Evolutionary conservation across 2,797 vertebrate species (phyloP).

Genomic region (Toxotes lorentzi): DNA sequence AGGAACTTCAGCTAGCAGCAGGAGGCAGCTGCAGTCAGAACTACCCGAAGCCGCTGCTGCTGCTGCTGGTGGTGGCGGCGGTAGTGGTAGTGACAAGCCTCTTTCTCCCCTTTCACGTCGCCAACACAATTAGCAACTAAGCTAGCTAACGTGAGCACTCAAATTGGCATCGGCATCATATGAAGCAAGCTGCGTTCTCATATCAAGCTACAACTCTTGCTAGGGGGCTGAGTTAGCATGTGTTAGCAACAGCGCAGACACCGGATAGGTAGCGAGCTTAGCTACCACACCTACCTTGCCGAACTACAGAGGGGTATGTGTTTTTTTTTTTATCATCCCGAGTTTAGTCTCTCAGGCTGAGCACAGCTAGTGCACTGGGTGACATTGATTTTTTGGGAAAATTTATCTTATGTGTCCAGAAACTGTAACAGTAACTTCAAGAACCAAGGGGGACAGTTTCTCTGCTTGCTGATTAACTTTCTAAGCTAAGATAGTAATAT

Average conservation of each 20-base stretch:
- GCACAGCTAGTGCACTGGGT: rapidly evolving
- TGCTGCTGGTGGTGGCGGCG: background rate
- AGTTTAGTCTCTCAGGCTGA: slow-evolving; percentile 50
- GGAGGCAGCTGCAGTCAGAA: slow-evolving; percentile 34
- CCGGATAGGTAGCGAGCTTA: slow-evolving; percentile 54
- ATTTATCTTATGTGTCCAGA: background rate
- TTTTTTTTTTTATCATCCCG: background rate
- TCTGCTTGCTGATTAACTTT: background rate
- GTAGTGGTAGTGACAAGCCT: slow-evolving; percentile 4
- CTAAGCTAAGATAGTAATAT: background rate
- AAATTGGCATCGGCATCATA: slow-evolving; percentile 1
- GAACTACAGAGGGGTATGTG: rapidly evolving
- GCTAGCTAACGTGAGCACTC: background rate
- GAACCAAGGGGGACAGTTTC: background rate
- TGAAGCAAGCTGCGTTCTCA: background rate
- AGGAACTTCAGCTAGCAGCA: slow-evolving; percentile 59
- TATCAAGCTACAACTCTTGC: background rate
- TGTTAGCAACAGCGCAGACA: slow-evolving; percentile 30
- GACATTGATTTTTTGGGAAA: background rate
- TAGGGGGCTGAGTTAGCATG: slow-evolving; percentile 28
- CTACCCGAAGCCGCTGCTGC: slow-evolving; percentile 32
- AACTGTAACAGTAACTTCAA: too few relatives aligned
- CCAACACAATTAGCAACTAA: background rate
- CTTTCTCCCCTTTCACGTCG: background rate
- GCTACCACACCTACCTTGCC: slow-evolving; percentile 28